A percentile compares a stretch with the other conserved stretches of the same genome.
Evolutionary conservation across 2,797 vertebrate species (phyloP).

Genomic region (Avahi laniger): DNA sequence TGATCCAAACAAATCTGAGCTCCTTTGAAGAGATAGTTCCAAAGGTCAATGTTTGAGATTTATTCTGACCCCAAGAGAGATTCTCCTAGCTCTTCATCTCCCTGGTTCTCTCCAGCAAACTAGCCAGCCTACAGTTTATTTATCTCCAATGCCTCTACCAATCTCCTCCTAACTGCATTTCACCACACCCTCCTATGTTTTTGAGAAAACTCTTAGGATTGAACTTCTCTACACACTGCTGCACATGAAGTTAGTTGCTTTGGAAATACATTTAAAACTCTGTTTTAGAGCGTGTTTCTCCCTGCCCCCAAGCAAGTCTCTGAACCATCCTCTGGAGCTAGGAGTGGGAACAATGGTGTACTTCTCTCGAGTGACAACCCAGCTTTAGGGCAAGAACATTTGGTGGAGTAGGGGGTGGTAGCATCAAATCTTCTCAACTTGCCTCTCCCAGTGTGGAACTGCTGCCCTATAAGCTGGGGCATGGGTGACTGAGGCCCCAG

Average conservation of each 20-base stretch:
- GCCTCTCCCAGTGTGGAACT: neutral
- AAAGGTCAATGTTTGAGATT: neutral
- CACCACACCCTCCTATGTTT: neutral
- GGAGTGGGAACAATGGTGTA: neutral
- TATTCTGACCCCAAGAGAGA: neutral
- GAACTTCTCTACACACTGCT: neutral
- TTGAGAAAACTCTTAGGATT: neutral
- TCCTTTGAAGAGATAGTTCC: neutral
- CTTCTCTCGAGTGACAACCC: neutral
- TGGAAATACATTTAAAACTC: neutral
- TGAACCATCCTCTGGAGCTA: neutral
- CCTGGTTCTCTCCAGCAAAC: neutral
- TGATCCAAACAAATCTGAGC: neutral
- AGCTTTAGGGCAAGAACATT: neutral
- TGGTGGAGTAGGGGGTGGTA: neutral
- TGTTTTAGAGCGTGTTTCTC: neutral
- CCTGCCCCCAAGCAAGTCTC: neutral
- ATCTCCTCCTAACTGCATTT: neutral
- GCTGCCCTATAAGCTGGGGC: neutral
- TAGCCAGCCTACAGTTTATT: neutral
- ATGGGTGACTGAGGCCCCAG: neutral
- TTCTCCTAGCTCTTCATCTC: neutral
- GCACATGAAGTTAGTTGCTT: slow-evolving; percentile 16
- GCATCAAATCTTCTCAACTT: neutral
- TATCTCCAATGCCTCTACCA: neutral